A percentile compares a stretch with the other conserved stretches of the same genome.
phyloP scores from a whole-genome alignment of 2,888 invertebrate genomes.

The Caenorhabditis plicata region DNA sequence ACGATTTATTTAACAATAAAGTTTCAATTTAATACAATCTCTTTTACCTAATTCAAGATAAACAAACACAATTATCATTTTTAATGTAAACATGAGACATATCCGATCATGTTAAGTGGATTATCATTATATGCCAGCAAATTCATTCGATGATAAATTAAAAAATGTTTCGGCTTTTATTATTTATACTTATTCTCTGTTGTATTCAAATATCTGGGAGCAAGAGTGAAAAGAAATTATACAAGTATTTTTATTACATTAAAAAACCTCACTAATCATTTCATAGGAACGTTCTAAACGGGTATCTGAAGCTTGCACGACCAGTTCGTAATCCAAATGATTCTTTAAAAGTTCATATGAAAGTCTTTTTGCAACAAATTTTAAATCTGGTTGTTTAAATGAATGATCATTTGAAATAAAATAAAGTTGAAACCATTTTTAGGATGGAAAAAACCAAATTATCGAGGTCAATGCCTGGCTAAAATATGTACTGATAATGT shows the following conservation, averaged over 20 bases:
- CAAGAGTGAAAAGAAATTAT: slow-evolving; percentile 39
- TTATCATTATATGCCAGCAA: no score
- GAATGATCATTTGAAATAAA: background rate
- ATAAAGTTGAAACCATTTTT: slow-evolving; percentile 1
- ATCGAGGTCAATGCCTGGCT: slow-evolving; percentile 60
- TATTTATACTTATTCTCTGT: slow-evolving; percentile 7
- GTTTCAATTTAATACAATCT: no score
- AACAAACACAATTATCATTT: no score
- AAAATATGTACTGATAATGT: slow-evolving; percentile 41
- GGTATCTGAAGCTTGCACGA: slow-evolving; percentile 49
- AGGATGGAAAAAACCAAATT: slow-evolving; percentile 59
- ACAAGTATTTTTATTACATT: slow-evolving; percentile 18
- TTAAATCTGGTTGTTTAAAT: slow-evolving; percentile 34
- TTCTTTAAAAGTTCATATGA: slow-evolving; percentile 48
- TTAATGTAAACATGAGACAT: no score
- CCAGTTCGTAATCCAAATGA: slow-evolving; percentile 47
- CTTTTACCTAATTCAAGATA: no score
- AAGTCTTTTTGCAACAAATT: slow-evolving; percentile 56
- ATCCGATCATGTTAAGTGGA: no score
- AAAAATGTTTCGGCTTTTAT: slow-evolving; percentile 10
- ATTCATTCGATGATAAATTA: slow-evolving; percentile 17
- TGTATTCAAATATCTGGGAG: slow-evolving; percentile 7
- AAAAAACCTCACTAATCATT: background rate
- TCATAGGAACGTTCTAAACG: slow-evolving; percentile 42
- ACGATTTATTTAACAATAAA: no score